Base-by-base conservation (phyloP, 2,888 invertebrate species). In the Drosophila ustulata region DNA sequence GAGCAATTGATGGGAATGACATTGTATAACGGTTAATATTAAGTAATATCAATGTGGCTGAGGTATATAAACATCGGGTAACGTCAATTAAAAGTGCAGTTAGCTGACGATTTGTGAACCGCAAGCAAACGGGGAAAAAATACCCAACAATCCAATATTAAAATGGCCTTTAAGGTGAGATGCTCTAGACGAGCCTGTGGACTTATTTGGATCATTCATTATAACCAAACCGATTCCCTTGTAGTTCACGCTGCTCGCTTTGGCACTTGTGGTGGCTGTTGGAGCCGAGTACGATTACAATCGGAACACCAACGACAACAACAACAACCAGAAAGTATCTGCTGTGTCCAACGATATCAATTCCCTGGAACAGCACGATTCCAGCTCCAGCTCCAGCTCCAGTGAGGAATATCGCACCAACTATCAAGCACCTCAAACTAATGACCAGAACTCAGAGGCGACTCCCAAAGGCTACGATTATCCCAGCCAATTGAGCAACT, bases 21-120 rank as follows among this genome's bases (percentile, higher is more conserved):
- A 89, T 83, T 83, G 89, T 89, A 81, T 89, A 83, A 83, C 88
- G 26, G 26, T 56, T 18, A 43, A 32, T 43, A 70, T 89, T 74
- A 61, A 57, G 85, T 81, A 83, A 89, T 75, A 39, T 66, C 45
- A 30, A 61, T 43, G 45, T 23, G 47, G 46, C 47, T 26, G 30
- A 53, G 68, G 71, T 85, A 88, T 88, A 83, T 69, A 83, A 88
- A 65, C 62, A 50, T 6, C 41, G 61, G 39, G 69, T 46, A 23
- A 57, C 62, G 51, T 50, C 75, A 85, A 73, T 78, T 75, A 75
- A 62, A 69, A 66, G 34, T 66, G 65, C 71, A 83, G 83, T 89
- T 71, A 69, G 47, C 71, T 70, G 79, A 87, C 89, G 61, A 68
- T 75, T 89, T 67, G 72, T 69, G 74, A 50, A 52, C 61, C 63